These are phyloP conservation scores for Urocynchramus pylzowi DNA, from an alignment of 2,113 vertebrate species.

Conservation along the genomic window DNA sequence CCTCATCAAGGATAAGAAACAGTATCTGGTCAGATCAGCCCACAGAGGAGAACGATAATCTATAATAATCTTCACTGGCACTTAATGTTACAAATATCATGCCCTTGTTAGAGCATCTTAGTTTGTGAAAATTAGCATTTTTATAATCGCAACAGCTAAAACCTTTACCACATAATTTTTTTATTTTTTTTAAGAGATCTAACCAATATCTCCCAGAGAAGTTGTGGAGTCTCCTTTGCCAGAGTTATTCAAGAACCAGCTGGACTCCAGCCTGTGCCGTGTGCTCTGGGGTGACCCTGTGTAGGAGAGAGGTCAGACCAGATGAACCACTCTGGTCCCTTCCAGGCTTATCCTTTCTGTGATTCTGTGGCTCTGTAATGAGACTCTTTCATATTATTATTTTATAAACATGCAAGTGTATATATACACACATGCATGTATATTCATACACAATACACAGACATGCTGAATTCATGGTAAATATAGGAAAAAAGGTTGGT, in stretches of 20 bases:
- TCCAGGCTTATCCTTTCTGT: not conserved
- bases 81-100: not conserved
- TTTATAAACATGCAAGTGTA: not conserved
- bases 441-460: not conserved
- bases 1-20: not conserved
- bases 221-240: rapidly evolving
- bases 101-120: not conserved
- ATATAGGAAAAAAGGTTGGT: not conserved
- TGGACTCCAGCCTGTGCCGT: too few species aligned
- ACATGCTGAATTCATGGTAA: not conserved
- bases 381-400: not conserved
- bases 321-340: not conserved
- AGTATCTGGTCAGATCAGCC: not conserved
- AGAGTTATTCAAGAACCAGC: not conserved
- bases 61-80: not conserved
- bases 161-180: not conserved
- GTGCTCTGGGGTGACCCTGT: not conserved
- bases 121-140: not conserved
- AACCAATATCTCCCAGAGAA: not conserved
- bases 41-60: not conserved
- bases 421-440: not conserved
- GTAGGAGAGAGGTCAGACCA: not conserved
- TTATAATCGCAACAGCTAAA: not conserved
- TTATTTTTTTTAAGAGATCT: not conserved
- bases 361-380: not conserved